These are phyloP conservation scores for Trachemys scripta DNA, from an alignment of 2,113 vertebrate genomes.

Conservation along the genomic window DNA sequence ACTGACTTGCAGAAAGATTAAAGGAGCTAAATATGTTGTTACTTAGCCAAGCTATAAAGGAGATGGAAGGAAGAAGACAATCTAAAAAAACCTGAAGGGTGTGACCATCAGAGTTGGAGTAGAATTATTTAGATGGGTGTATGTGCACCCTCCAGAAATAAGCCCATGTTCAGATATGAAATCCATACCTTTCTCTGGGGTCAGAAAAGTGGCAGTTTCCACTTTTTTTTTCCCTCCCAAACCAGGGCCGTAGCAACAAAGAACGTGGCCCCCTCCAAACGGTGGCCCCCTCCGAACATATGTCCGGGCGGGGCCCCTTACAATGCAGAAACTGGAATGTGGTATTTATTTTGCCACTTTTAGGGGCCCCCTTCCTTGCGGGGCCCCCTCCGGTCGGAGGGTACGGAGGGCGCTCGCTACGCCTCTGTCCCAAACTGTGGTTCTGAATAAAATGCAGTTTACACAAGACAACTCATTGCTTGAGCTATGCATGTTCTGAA, in stretches of 20 bases:
- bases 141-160: not conserved
- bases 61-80: slow-evolving; percentile 38
- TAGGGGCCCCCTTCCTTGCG: too few species aligned
- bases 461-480: not conserved
- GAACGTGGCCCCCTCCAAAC: too few species aligned
- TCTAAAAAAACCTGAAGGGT: not conserved
- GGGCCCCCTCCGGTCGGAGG: too few species aligned
- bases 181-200: not conserved
- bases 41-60: not conserved
- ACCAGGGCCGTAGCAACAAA: too few species aligned
- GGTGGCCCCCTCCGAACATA: too few species aligned
- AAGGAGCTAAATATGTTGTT: slow-evolving; percentile 26
- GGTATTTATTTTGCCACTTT: too few species aligned
- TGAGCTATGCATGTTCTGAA: not conserved
- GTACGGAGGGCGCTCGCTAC: too few species aligned
- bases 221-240: slow-evolving; percentile 52
- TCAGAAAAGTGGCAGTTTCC: not conserved
- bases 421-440: not conserved
- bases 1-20: slow-evolving; percentile 51
- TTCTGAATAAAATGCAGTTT: not conserved
- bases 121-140: fast-evolving
- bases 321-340: too few species aligned
- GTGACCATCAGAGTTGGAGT: fast-evolving
- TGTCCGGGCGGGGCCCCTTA: too few species aligned
- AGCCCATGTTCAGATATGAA: not conserved